These are phyloP conservation scores for Ophiothrix spiculata DNA, from an alignment of 35 echinoderm and acorn worm species.

Conservation along the genomic window DNA sequence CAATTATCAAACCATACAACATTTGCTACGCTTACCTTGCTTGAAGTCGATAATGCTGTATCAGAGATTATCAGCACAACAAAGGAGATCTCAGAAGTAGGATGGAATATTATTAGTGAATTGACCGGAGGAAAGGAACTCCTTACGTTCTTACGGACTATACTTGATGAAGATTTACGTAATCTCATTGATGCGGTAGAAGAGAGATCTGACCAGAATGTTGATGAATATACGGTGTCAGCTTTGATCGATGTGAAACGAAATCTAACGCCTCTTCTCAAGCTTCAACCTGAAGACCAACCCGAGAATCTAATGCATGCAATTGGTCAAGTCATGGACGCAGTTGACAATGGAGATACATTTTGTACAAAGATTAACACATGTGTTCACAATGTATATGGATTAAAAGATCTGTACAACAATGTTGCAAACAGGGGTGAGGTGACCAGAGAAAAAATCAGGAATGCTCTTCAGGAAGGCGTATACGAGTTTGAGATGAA, in stretches of 20 bases:
- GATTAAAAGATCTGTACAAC: conserved; percentile 33
- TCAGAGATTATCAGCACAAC: background rate
- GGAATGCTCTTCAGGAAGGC: conserved; percentile 3
- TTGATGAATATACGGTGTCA: conserved; percentile 23
- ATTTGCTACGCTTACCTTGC: too few species aligned
- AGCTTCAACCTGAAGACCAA: background rate
- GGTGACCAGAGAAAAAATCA: conserved; percentile 33
- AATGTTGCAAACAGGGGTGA: conserved; percentile 40
- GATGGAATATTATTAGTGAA: background rate
- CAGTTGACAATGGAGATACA: background rate
- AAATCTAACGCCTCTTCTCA: conserved; percentile 21
- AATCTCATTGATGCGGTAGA: conserved; percentile 38
- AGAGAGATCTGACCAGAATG: conserved; percentile 25
- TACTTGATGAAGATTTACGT: conserved; percentile 30
- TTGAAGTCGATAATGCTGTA: background rate
- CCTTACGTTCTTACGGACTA: background rate
- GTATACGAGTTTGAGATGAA: background rate
- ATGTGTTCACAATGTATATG: conserved; percentile 26
- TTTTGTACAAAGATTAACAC: background rate
- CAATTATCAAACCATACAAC: background rate
- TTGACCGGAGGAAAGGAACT: background rate
- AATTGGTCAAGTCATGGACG: background rate
- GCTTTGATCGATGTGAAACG: conserved; percentile 38
- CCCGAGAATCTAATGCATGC: conserved; percentile 18
- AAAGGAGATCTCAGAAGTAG: too few species aligned